A percentile compares a stretch with the other conserved stretches of the same genome.
These are phyloP conservation scores for Ptilonorhynchus violaceus DNA, from an alignment of 2,113 vertebrate species.

Conservation along the genomic window DNA sequence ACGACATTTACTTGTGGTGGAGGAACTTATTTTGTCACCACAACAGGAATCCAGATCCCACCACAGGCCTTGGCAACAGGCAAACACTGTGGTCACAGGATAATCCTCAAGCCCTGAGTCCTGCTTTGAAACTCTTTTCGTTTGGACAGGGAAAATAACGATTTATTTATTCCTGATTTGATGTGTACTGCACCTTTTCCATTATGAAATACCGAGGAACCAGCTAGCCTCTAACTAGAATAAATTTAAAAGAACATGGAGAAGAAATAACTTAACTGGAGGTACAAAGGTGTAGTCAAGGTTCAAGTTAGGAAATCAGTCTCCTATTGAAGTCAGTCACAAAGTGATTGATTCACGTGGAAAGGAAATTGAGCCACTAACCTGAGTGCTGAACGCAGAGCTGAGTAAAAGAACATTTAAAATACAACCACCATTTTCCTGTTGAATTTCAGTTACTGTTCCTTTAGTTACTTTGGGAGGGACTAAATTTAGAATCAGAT, in stretches of 20 bases:
- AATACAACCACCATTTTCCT: background rate
- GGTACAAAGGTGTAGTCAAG: background rate
- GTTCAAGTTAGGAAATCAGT: background rate
- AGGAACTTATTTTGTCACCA: background rate
- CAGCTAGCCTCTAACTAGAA: background rate
- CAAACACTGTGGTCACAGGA: background rate
- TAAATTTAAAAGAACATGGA: background rate
- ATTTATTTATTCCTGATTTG: background rate
- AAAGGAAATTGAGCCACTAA: background rate
- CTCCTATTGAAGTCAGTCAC: background rate
- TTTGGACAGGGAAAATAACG: background rate
- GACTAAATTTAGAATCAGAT: slow-evolving; percentile 29
- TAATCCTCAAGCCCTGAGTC: background rate
- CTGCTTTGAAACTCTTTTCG: background rate
- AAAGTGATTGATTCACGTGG: background rate
- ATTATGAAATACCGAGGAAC: background rate
- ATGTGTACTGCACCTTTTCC: slow-evolving; percentile 11
- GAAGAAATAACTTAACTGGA: background rate
- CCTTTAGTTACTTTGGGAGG: background rate
- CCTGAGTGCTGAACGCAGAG: background rate
- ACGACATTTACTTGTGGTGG: background rate
- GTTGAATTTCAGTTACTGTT: background rate
- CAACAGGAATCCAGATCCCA: background rate
- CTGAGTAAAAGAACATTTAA: background rate
- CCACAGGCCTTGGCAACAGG: background rate